phyloP scores from a whole-genome alignment of 2,113 vertebrate genomes.

The Odontophorus gujanensis region DNA sequence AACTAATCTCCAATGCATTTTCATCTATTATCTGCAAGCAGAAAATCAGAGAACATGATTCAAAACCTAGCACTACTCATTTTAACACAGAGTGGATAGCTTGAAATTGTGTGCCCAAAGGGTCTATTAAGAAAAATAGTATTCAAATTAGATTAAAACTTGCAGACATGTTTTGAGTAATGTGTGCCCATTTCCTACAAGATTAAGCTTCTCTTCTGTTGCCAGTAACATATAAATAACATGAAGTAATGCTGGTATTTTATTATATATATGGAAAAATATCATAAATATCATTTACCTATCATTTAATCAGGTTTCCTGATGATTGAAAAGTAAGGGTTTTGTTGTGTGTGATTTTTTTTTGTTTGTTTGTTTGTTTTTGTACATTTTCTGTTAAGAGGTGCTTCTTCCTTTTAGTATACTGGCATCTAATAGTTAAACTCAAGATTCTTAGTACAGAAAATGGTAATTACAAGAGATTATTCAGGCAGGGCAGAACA shows the following conservation, averaged over 20 bases:
- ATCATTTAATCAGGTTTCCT: not conserved
- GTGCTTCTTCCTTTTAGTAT: not conserved
- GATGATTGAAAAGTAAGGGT: not conserved
- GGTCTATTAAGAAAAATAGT: constrained; percentile 23
- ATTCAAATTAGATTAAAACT: constrained; percentile 53
- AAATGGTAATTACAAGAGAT: not conserved
- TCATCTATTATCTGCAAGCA: not conserved
- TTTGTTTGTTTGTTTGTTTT: not conserved
- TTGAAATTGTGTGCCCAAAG: constrained; percentile 17
- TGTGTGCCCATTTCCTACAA: constrained; percentile 14
- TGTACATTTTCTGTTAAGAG: not conserved
- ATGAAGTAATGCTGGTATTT: constrained; percentile 38
- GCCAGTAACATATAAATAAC: not conserved
- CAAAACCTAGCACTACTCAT: not conserved
- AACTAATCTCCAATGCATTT: not conserved
- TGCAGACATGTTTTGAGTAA: constrained; percentile 19
- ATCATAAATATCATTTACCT: not conserved
- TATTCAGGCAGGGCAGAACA: not conserved
- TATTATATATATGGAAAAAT: not conserved
- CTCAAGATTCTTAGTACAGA: not conserved
- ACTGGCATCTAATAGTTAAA: not conserved
- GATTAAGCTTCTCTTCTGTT: constrained; percentile 32
- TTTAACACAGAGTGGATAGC: not conserved
- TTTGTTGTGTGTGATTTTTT: not conserved
- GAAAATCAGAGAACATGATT: not conserved